Evolutionary conservation across 2,113 vertebrate species (phyloP).

Genomic region (Lampris incognitus): DNA sequence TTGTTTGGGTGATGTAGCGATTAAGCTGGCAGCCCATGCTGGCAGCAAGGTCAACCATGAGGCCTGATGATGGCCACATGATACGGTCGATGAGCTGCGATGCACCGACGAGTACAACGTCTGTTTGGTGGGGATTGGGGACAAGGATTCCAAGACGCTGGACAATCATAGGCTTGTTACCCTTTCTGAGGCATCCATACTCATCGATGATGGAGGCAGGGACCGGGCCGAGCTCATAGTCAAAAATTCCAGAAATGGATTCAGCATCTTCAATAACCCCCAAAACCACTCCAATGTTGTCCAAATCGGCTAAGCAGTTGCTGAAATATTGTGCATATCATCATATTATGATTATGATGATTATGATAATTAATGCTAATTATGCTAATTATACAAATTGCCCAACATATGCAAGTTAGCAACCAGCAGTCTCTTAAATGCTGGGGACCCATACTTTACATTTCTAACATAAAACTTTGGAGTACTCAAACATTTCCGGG

Average conservation of each 20-base stretch:
- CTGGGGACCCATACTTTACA: too few species aligned
- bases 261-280: too few species aligned
- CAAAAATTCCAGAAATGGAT: neutral
- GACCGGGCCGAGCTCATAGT: neutral
- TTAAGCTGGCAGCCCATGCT: slow-evolving; percentile 1
- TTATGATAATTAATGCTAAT: too few species aligned
- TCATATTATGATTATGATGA: too few species aligned
- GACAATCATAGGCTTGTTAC: neutral
- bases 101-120: neutral
- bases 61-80: neutral
- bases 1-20: neutral
- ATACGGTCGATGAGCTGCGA: neutral
- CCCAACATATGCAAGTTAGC: too few species aligned
- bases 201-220: slow-evolving; percentile 7
- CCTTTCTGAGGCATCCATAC: slow-evolving; percentile 6
- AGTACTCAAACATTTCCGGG: too few species aligned
- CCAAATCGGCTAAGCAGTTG: too few species aligned
- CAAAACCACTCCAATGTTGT: too few species aligned
- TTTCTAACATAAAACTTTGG: too few species aligned
- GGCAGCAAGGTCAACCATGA: neutral
- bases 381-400: too few species aligned
- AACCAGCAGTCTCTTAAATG: too few species aligned
- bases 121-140: slow-evolving; percentile 1
- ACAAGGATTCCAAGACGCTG: neutral
- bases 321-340: too few species aligned